Evolutionary conservation across 2,888 invertebrate species (phyloP).

Genomic region (Drosophila mimica): DNA sequence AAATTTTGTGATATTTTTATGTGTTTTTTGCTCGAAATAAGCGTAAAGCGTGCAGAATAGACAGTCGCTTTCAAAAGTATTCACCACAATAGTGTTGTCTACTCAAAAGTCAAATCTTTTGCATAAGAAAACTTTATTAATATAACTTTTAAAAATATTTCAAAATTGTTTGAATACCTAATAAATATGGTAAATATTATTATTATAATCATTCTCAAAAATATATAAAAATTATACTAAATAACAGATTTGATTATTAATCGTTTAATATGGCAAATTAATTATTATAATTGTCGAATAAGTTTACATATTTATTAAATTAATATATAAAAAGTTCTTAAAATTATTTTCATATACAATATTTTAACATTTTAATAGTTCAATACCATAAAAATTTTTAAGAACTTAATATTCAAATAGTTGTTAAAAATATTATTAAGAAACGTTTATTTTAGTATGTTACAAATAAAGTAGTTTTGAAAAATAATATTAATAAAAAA

Average conservation of each 20-base stretch:
- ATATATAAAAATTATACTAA: too few species aligned
- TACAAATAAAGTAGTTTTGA: neutral
- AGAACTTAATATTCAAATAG: neutral
- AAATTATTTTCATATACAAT: accelerated
- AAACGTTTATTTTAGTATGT: neutral
- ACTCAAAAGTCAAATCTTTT: neutral
- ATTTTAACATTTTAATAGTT: neutral
- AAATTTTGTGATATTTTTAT: neutral
- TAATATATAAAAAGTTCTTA: neutral
- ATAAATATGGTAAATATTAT: neutral
- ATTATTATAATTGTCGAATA: too few species aligned
- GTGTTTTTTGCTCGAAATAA: neutral
- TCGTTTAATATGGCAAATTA: too few species aligned
- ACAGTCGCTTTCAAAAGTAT: neutral
- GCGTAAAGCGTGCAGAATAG: neutral
- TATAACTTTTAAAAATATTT: neutral
- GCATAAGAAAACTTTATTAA: neutral
- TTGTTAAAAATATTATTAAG: neutral
- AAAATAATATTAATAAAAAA: neutral
- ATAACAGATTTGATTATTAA: too few species aligned
- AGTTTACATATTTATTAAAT: neutral
- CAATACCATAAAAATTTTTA: neutral
- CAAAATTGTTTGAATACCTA: neutral
- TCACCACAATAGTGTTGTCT: neutral
- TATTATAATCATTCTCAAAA: neutral